These are phyloP conservation scores for Gerris lacustris DNA, from an alignment of 2,888 invertebrate genomes.

Conservation along the genomic window DNA sequence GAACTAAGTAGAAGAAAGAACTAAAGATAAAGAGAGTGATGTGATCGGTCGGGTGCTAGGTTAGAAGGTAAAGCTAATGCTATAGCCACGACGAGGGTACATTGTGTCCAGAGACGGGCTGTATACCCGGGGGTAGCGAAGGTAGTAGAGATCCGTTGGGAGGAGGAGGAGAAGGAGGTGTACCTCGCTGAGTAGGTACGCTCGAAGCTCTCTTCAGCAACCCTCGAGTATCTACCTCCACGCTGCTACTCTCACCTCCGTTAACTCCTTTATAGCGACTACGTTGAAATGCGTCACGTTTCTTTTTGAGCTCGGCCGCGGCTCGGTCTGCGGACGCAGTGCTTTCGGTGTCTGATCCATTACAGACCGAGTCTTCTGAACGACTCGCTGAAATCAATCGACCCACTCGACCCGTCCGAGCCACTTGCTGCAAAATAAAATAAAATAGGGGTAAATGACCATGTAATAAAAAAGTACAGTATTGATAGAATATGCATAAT, in stretches of 20 bases:
- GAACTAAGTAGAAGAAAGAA: too few relatives aligned
- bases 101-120: constrained; percentile 61
- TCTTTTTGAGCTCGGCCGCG: constrained; percentile 61
- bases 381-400: constrained; percentile 62
- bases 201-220: constrained; percentile 57
- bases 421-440: constrained; percentile 41
- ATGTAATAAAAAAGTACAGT: too few relatives aligned
- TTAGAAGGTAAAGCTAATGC: constrained; percentile 4
- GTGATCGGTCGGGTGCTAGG: not conserved
- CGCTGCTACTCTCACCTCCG: constrained; percentile 27
- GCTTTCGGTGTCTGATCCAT: constrained; percentile 58
- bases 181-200: constrained; percentile 44
- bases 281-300: constrained; percentile 71
- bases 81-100: constrained; percentile 57
- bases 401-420: constrained; percentile 66
- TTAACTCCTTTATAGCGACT: constrained; percentile 37
- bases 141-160: constrained; percentile 46
- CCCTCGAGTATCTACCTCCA: constrained; percentile 34
- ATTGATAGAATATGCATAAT: too few relatives aligned
- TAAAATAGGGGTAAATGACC: not conserved
- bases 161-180: constrained; percentile 5
- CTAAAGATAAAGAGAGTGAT: not conserved
- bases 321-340: constrained; percentile 49
- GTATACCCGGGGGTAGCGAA: constrained; percentile 58
- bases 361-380: constrained; percentile 75